These are phyloP conservation scores for Rhincodon typus DNA, from an alignment of 2,797 vertebrate genomes.

Conservation along the genomic window DNA sequence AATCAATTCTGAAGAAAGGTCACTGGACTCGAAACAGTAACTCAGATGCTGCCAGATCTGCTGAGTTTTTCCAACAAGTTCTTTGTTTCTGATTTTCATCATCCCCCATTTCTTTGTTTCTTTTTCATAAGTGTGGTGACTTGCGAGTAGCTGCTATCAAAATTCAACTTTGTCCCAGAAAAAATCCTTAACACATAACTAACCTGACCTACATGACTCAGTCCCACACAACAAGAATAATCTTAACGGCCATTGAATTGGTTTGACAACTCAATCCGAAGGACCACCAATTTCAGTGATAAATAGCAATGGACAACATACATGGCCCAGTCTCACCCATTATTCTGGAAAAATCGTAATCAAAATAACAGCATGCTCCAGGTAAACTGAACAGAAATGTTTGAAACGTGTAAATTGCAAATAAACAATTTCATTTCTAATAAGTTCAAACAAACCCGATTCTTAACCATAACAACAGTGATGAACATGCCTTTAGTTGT, in stretches of 20 bases:
- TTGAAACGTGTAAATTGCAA: not conserved
- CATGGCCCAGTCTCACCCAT: not conserved
- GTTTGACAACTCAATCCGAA: not conserved
- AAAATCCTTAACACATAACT: not conserved
- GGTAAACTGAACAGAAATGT: not conserved
- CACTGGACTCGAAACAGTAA: no score
- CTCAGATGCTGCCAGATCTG: no score
- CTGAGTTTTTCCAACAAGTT: no score
- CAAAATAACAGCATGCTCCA: not conserved
- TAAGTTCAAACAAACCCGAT: not conserved
- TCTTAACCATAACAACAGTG: not conserved
- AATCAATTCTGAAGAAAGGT: no score
- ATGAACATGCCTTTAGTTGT: not conserved
- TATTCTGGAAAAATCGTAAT: not conserved
- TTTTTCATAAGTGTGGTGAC: not conserved
- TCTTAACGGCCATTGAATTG: not conserved
- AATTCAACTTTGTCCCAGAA: not conserved
- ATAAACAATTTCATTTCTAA: not conserved
- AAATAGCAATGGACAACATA: not conserved
- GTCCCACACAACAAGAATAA: not conserved
- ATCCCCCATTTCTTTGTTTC: no score
- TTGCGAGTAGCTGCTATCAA: not conserved
- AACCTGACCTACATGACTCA: no score
- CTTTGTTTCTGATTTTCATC: no score
- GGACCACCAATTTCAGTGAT: not conserved